phyloP scores from a whole-genome alignment of 1,140 invertebrate species.

The Drosophila equinoxialis region DNA sequence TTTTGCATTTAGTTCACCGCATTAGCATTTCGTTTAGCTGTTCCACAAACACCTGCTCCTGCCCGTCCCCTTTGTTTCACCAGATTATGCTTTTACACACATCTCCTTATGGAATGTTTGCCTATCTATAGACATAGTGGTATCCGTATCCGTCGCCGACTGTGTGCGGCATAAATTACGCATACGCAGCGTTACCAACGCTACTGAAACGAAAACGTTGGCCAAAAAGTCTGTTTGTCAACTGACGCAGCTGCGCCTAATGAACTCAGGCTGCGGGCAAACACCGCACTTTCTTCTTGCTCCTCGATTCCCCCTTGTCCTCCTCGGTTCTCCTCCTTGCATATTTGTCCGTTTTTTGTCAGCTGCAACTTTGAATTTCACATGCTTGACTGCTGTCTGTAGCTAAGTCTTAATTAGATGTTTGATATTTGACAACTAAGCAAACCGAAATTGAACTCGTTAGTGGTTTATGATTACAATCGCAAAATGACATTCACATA shows the following conservation, averaged over 20 bases:
- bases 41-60: slow-evolving; percentile 69
- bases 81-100: neutral
- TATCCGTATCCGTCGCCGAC: slow-evolving; percentile 21
- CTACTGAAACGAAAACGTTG: slow-evolving; percentile 50
- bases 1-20: slow-evolving; percentile 81
- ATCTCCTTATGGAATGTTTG: slow-evolving; percentile 43
- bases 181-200: slow-evolving; percentile 62
- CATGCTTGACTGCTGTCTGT: slow-evolving; percentile 29
- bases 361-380: slow-evolving; percentile 17
- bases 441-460: slow-evolving; percentile 53
- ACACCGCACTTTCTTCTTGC: slow-evolving; percentile 19
- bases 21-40: slow-evolving; percentile 79
- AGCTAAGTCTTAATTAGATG: slow-evolving; percentile 65
- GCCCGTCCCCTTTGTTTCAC: neutral
- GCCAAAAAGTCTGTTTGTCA: slow-evolving; percentile 63
- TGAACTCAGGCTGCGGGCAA: slow-evolving; percentile 60
- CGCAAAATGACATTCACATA: neutral
- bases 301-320: neutral
- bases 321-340: neutral
- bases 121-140: slow-evolving; percentile 10
- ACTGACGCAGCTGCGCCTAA: slow-evolving; percentile 61
- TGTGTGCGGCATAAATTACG: slow-evolving; percentile 70
- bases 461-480: slow-evolving; percentile 55
- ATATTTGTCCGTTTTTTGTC: slow-evolving; percentile 38
- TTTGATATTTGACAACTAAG: slow-evolving; percentile 58